Percentiles rank a stretch among this genome's conserved stretches.
phyloP scores from a whole-genome alignment of 2,888 invertebrate species.

The Syritta pipiens region DNA sequence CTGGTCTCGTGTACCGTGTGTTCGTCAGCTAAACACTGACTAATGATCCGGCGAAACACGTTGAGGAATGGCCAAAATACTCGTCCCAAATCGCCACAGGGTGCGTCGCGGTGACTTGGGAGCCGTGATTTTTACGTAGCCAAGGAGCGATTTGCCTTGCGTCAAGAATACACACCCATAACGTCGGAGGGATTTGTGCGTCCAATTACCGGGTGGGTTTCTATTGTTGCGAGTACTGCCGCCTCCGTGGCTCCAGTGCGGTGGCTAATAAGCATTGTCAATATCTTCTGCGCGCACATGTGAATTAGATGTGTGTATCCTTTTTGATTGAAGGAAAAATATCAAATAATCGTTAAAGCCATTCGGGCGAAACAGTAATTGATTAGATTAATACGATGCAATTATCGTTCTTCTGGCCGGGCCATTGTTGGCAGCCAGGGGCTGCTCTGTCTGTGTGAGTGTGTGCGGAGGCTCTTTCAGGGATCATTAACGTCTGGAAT shows the following conservation, averaged over 20 bases:
- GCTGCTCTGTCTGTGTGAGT: neutral
- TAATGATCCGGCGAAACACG: slow-evolving; percentile 26
- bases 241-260: neutral
- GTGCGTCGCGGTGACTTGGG: neutral
- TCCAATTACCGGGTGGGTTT: slow-evolving; percentile 59
- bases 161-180: slow-evolving; percentile 31
- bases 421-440: neutral
- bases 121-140: slow-evolving; percentile 60
- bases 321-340: slow-evolving; percentile 57
- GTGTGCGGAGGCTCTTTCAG: slow-evolving; percentile 29
- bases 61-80: slow-evolving; percentile 29
- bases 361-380: slow-evolving; percentile 57
- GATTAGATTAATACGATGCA: slow-evolving; percentile 68
- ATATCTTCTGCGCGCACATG: slow-evolving; percentile 32
- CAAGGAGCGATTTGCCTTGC: slow-evolving; percentile 57
- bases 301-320: slow-evolving; percentile 20
- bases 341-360: slow-evolving; percentile 64
- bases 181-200: slow-evolving; percentile 58
- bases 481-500: slow-evolving; percentile 56
- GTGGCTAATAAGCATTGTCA: slow-evolving; percentile 49
- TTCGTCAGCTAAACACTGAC: slow-evolving; percentile 23
- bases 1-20: slow-evolving; percentile 7
- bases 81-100: no score
- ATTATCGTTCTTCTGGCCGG: slow-evolving; percentile 55
- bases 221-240: slow-evolving; percentile 36